phyloP scores from a whole-genome alignment of 2,888 invertebrate genomes.

The Andrena marginata region DNA sequence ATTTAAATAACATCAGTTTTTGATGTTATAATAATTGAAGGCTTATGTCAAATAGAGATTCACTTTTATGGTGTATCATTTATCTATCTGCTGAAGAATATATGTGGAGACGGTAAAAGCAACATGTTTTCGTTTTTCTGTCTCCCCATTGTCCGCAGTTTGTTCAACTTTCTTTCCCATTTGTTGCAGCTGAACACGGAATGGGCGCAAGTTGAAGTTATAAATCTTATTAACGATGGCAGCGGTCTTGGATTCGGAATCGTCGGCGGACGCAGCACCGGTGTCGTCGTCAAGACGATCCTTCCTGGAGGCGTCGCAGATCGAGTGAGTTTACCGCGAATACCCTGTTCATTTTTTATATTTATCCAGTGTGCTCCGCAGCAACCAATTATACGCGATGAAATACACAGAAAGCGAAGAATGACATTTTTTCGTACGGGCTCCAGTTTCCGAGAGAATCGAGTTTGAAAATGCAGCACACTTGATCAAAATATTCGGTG shows the following conservation, averaged over 20 bases:
- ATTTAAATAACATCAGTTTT: too few relatives aligned
- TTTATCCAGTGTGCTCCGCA: background rate
- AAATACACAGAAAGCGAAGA: background rate
- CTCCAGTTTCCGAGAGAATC: background rate
- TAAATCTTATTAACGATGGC: slow-evolving; percentile 98
- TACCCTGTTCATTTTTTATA: background rate
- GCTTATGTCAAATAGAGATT: too few relatives aligned
- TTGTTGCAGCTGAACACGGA: slow-evolving; percentile 95
- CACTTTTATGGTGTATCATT: too few relatives aligned
- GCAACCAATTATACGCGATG: background rate
- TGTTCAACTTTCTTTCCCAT: background rate
- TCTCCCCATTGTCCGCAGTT: background rate
- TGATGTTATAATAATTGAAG: too few relatives aligned
- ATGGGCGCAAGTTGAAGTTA: slow-evolving; percentile 99
- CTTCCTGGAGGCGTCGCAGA: slow-evolving; percentile 99
- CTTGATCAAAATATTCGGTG: background rate
- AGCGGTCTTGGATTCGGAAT: slow-evolving; percentile 99
- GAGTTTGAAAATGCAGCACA: background rate
- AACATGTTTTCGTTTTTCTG: too few relatives aligned
- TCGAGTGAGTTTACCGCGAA: slow-evolving; percentile 88
- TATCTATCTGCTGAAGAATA: too few relatives aligned
- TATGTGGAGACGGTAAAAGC: too few relatives aligned
- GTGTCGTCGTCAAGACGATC: slow-evolving; percentile 99
- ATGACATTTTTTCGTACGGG: background rate
- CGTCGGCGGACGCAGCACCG: slow-evolving; percentile 98